These are phyloP conservation scores for Drepana falcataria DNA, from an alignment of 2,888 invertebrate genomes.

Conservation along the genomic window DNA sequence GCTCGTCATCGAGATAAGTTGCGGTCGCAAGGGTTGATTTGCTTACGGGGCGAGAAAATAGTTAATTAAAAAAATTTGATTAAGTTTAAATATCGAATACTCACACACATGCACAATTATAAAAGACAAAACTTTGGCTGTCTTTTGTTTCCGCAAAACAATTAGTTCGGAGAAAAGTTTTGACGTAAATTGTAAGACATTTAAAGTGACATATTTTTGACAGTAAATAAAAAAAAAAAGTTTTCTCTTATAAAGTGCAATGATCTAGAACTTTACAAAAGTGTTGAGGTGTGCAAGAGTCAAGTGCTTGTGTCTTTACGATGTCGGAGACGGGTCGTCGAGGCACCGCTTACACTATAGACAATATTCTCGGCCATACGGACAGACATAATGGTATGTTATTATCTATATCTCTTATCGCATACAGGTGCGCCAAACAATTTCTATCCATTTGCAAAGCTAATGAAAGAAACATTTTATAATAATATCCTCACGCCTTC, in stretches of 20 bases:
- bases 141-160: too few relatives aligned
- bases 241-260: too few relatives aligned
- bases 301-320: slow-evolving; percentile 16
- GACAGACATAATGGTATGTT: slow-evolving; percentile 40
- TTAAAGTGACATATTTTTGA: slow-evolving; percentile 1
- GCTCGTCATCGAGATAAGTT: slow-evolving; percentile 23
- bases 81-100: too few relatives aligned
- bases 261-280: too few relatives aligned
- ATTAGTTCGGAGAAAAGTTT: neutral
- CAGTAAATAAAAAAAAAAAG: too few relatives aligned
- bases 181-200: neutral
- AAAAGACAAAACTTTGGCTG: too few relatives aligned
- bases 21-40: slow-evolving; percentile 8
- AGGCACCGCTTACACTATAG: slow-evolving; percentile 65
- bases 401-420: neutral
- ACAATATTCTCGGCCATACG: slow-evolving; percentile 62
- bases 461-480: too few relatives aligned
- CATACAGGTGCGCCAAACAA: too few relatives aligned
- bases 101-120: too few relatives aligned
- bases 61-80: too few relatives aligned
- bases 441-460: too few relatives aligned
- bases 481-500: too few relatives aligned
- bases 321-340: slow-evolving; percentile 51
- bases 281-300: slow-evolving; percentile 19
- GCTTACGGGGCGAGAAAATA: neutral